phyloP scores from a whole-genome alignment of 1,140 invertebrate species.

The Mizuhopecten yessoensis region DNA sequence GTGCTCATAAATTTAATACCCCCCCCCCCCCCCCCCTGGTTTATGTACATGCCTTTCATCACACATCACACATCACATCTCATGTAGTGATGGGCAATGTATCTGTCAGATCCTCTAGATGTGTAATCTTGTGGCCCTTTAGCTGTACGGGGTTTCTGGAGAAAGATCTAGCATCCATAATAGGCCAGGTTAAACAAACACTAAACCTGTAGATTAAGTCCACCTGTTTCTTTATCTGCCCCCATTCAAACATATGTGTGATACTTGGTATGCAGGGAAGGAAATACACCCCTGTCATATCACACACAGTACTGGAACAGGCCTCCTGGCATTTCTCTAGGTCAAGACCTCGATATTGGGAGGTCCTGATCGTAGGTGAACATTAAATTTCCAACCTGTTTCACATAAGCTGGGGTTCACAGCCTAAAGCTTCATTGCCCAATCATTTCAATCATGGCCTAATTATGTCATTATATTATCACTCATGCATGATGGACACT shows the following conservation, averaged over 20 bases:
- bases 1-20: not conserved
- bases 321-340: not conserved
- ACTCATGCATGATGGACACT: not conserved
- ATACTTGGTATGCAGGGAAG: constrained; percentile 7
- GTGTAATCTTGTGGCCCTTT: too few species aligned
- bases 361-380: not conserved
- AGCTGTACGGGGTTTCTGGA: too few species aligned
- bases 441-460: not conserved
- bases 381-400: not conserved
- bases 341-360: not conserved
- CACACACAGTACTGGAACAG: not conserved
- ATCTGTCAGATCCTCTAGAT: too few species aligned
- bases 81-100: too few species aligned
- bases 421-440: not conserved
- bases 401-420: not conserved
- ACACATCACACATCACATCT: too few species aligned
- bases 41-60: not conserved
- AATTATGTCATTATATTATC: constrained; percentile 30
- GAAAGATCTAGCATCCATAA: too few species aligned
- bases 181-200: not conserved
- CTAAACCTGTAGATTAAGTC: constrained; percentile 13
- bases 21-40: not conserved
- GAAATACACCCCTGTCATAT: not conserved
- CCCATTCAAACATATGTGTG: not conserved
- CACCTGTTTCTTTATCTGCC: constrained; percentile 32